A percentile compares a stretch with the other conserved stretches of the same genome.
These are phyloP conservation scores for Loripinus fragilis DNA, from an alignment of 2,888 invertebrate genomes.

Conservation along the genomic window DNA sequence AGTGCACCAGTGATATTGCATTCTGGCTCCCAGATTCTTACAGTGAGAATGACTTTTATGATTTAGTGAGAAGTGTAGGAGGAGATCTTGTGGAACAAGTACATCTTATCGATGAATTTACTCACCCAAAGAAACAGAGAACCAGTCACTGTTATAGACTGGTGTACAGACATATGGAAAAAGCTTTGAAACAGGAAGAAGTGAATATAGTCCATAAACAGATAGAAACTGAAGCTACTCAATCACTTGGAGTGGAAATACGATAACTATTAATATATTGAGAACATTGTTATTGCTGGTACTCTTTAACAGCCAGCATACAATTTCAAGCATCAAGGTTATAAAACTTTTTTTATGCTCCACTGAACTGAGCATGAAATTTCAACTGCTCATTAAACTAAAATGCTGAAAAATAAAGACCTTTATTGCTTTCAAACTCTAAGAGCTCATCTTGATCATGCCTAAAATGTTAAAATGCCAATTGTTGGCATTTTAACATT, in stretches of 20 bases:
- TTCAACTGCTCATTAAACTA: too few relatives aligned
- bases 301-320: not conserved
- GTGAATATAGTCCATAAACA: constrained; percentile 92
- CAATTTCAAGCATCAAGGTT: not conserved
- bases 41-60: constrained; percentile 87
- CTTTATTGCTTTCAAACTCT: too few relatives aligned
- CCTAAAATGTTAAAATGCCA: too few relatives aligned
- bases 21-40: constrained; percentile 93
- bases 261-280: too few relatives aligned
- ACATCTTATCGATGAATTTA: constrained; percentile 92
- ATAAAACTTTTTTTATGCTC: too few relatives aligned
- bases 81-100: constrained; percentile 98
- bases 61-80: constrained; percentile 93
- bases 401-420: too few relatives aligned
- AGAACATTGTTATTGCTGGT: too few relatives aligned
- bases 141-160: constrained; percentile 96
- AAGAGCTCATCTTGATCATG: too few relatives aligned
- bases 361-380: too few relatives aligned
- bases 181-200: constrained; percentile 93
- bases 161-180: constrained; percentile 95
- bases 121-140: constrained; percentile 91
- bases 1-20: constrained; percentile 95
- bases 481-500: too few relatives aligned
- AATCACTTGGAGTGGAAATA: constrained; percentile 84
- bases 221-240: constrained; percentile 87